Conservation (phyloP, 2,797 vertebrate genomes). For the Phalanger gymnotis region DNA sequence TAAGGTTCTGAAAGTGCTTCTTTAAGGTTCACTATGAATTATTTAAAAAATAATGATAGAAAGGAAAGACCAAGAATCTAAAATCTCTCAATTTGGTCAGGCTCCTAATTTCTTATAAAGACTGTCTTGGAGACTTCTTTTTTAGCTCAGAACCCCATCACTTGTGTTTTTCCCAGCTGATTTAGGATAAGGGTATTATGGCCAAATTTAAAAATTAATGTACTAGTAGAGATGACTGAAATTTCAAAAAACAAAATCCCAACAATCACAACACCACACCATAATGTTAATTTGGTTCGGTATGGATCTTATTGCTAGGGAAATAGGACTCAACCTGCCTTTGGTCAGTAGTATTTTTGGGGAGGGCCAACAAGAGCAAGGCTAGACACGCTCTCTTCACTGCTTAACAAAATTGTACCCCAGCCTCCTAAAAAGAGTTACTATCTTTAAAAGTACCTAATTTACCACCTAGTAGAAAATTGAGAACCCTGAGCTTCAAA, state of each 20-base stretch:
- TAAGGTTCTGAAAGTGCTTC: neutral
- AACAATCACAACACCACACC: neutral
- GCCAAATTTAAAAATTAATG: conserved; percentile 16
- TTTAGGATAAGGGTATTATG: conserved; percentile 17
- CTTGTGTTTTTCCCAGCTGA: neutral
- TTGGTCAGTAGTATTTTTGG: neutral
- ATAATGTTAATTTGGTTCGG: neutral
- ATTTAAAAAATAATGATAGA: neutral
- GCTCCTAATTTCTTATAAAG: conserved; percentile 12
- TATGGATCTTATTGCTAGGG: neutral
- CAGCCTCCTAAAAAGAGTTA: conserved; percentile 10
- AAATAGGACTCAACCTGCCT: neutral
- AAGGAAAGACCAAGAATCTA: neutral
- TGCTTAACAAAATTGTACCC: neutral
- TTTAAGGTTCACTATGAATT: neutral
- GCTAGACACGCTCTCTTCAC: neutral
- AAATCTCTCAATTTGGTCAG: neutral
- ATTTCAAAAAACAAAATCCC: neutral
- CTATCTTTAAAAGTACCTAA: neutral
- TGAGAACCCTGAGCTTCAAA: neutral
- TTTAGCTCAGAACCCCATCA: neutral
- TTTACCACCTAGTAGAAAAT: neutral
- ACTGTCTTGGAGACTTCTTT: neutral
- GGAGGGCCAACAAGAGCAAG: neutral
- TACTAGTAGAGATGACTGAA: neutral